A percentile compares a stretch with the other conserved stretches of the same genome.
Evolutionary conservation across 2,888 invertebrate species (phyloP).

Genomic region (Tetragnatha montana): DNA sequence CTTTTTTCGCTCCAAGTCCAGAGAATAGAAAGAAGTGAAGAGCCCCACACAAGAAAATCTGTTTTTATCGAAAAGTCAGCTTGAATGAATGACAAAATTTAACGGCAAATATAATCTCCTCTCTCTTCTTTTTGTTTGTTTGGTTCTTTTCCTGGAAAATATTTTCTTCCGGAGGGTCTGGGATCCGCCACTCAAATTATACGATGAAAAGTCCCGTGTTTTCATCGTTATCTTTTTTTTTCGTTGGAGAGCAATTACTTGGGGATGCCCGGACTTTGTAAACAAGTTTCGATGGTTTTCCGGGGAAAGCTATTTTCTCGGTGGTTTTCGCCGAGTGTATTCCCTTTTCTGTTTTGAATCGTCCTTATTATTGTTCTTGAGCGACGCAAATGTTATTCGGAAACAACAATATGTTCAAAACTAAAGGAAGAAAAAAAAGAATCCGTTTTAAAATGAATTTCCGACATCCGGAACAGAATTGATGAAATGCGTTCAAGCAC

Average conservation of each 20-base stretch:
- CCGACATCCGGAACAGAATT: no score
- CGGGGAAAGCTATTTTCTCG: background rate
- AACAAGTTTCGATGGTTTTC: conserved; percentile 1
- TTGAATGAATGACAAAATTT: conserved; percentile 63
- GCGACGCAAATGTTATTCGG: background rate
- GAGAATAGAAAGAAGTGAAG: conserved; percentile 10
- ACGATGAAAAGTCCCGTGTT: background rate
- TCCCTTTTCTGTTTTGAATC: background rate
- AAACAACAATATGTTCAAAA: background rate
- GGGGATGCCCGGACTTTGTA: background rate
- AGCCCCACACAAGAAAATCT: conserved; percentile 37
- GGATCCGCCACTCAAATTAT: background rate
- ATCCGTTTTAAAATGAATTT: no score
- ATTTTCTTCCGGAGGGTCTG: background rate
- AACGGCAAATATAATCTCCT: conserved; percentile 38
- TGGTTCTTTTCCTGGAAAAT: conserved; percentile 18
- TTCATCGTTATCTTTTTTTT: background rate
- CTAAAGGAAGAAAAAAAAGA: no score
- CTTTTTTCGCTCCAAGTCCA: background rate
- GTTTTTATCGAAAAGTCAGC: conserved; percentile 46
- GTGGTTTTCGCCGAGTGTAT: background rate
- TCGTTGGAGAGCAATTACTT: background rate
- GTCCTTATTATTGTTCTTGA: background rate
- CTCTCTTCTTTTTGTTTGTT: background rate
- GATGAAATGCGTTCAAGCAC: no score